Evolutionary conservation across 2,113 vertebrate genomes (phyloP).

Genomic region (Chloroceryle aenea): DNA sequence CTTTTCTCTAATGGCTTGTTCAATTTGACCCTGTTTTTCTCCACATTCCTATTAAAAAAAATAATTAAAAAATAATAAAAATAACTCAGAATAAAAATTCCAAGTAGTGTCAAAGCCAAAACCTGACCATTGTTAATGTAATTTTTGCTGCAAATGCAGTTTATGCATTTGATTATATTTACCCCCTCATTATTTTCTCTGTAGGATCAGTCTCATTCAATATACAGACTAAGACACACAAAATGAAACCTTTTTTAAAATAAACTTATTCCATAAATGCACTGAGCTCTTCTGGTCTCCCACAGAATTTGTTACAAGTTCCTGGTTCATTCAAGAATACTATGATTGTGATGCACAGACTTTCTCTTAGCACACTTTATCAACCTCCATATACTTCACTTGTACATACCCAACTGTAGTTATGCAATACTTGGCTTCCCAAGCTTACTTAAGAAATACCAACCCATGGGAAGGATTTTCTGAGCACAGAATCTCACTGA

Average conservation of each 20-base stretch:
- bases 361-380: neutral
- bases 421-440: neutral
- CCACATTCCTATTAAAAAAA: slow-evolving; percentile 84
- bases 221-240: rapidly evolving
- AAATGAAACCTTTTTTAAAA: neutral
- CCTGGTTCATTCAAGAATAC: neutral
- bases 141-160: neutral
- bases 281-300: neutral
- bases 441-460: neutral
- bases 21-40: slow-evolving; percentile 88
- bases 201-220: neutral
- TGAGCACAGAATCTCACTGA: neutral
- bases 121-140: neutral
- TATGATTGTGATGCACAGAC: neutral
- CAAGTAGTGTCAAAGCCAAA: neutral
- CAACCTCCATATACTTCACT: neutral
- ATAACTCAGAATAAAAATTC: neutral
- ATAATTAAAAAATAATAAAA: neutral
- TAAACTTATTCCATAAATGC: neutral
- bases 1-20: slow-evolving; percentile 87
- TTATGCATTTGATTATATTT: neutral
- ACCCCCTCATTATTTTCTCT: neutral
- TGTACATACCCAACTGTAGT: neutral
- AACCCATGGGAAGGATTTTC: neutral
- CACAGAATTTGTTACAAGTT: neutral